phyloP scores from a whole-genome alignment of 1,140 invertebrate species.

The Zaprionus vittiger region DNA sequence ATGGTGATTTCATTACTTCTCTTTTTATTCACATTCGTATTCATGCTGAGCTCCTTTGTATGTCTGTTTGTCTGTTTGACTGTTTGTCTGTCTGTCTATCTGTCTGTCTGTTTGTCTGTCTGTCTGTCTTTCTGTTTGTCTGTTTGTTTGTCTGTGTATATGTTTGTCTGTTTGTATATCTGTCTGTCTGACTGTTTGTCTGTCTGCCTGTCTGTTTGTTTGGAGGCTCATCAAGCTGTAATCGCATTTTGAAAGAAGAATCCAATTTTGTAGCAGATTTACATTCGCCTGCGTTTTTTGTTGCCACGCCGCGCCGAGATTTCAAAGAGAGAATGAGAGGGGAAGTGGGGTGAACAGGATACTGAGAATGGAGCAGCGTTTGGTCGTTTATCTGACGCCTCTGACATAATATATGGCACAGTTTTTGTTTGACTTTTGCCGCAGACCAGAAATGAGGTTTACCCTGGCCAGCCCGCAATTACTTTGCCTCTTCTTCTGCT shows the following conservation, averaged over 20 bases:
- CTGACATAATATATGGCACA: constrained; percentile 77
- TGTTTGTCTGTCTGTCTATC: not conserved
- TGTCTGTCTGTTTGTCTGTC: not conserved
- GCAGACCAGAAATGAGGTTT: constrained; percentile 55
- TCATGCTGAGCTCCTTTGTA: no score
- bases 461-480: constrained; percentile 54
- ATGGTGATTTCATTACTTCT: not conserved
- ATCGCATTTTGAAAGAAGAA: constrained; percentile 69
- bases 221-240: constrained; percentile 72
- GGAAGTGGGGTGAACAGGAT: no score
- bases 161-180: not conserved
- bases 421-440: constrained; percentile 68
- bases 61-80: not conserved
- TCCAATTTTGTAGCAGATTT: constrained; percentile 77
- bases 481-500: constrained; percentile 28
- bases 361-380: constrained; percentile 18
- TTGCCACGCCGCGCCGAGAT: constrained; percentile 18
- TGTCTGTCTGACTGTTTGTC: not conserved
- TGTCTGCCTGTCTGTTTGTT: not conserved
- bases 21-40: not conserved
- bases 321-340: not conserved
- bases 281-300: constrained; percentile 60
- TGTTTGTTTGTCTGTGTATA: not conserved
- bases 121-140: not conserved
- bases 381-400: constrained; percentile 73